Conservation (phyloP, 2,113 vertebrate species). For the Hassar affinis region DNA sequence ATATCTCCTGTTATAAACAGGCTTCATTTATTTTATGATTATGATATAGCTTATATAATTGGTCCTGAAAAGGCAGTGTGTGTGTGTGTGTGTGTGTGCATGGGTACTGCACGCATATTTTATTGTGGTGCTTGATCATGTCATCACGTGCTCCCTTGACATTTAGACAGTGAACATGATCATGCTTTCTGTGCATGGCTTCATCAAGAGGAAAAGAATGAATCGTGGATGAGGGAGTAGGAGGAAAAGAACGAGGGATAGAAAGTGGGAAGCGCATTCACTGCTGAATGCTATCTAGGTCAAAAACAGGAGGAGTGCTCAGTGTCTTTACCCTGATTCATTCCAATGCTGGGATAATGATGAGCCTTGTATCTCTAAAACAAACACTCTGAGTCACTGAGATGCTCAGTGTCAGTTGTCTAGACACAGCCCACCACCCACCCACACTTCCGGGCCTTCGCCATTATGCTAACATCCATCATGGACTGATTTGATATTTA, state of each 20-base stretch:
- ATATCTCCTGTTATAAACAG: neutral
- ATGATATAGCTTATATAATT: neutral
- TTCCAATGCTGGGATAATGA: conserved; percentile 32
- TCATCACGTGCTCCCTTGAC: neutral
- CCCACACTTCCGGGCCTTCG: too few species aligned
- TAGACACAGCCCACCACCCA: too few species aligned
- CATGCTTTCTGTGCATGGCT: conserved; percentile 11
- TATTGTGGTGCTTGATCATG: neutral
- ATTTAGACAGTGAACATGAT: conserved; percentile 19
- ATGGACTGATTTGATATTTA: neutral
- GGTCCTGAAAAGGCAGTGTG: neutral
- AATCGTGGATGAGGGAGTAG: neutral
- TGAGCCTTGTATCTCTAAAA: neutral
- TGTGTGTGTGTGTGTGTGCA: neutral
- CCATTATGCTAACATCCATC: neutral
- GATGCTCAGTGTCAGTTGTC: neutral
- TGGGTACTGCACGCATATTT: too few species aligned
- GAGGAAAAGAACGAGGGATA: neutral
- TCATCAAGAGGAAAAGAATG: conserved; percentile 1
- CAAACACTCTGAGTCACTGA: conserved; percentile 10
- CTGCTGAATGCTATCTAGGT: conserved; percentile 48
- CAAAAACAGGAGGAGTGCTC: conserved; percentile 40
- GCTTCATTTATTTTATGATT: neutral
- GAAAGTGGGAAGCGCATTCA: neutral
- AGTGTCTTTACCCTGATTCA: conserved; percentile 25